Evolutionary conservation across 2,113 vertebrate species (phyloP).

Genomic region (Corythaeola cristata): DNA sequence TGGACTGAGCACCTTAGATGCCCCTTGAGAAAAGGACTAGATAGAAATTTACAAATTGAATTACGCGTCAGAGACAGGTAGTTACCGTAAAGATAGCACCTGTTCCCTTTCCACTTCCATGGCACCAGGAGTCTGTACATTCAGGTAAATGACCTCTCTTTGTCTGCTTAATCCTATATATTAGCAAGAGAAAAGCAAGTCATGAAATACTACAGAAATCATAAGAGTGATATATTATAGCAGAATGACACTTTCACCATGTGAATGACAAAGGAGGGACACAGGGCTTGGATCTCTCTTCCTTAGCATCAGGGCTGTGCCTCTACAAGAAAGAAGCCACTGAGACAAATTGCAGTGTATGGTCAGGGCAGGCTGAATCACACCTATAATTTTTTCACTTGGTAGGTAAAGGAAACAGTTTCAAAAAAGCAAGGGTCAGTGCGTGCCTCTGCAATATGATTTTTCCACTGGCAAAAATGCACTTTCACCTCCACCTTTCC

Average conservation of each 20-base stretch:
- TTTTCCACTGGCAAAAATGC: not conserved
- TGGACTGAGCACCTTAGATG: not conserved
- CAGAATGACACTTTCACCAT: not conserved
- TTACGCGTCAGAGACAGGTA: not conserved
- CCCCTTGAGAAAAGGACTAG: not conserved
- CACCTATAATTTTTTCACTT: not conserved
- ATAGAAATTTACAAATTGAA: not conserved
- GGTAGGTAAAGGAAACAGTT: not conserved
- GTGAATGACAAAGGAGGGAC: not conserved
- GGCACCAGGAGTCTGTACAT: not conserved
- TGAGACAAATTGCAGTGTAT: not conserved
- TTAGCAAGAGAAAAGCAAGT: not conserved
- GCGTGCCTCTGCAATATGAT: rapidly evolving
- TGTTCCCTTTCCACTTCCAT: not conserved
- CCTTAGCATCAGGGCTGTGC: not conserved
- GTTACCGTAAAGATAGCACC: not conserved
- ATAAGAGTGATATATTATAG: not conserved
- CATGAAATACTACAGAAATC: not conserved
- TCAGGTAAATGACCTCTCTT: not conserved
- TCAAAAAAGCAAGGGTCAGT: not conserved
- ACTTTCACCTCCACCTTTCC: not conserved
- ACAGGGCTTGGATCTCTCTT: not conserved
- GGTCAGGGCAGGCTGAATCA: not conserved
- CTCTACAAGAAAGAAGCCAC: not conserved
- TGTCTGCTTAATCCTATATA: not conserved